Evolutionary conservation across 2,888 invertebrate genomes (phyloP), one percentile per base, ranked within the genome.

Genomic region (Metellina segmentata): DNA sequence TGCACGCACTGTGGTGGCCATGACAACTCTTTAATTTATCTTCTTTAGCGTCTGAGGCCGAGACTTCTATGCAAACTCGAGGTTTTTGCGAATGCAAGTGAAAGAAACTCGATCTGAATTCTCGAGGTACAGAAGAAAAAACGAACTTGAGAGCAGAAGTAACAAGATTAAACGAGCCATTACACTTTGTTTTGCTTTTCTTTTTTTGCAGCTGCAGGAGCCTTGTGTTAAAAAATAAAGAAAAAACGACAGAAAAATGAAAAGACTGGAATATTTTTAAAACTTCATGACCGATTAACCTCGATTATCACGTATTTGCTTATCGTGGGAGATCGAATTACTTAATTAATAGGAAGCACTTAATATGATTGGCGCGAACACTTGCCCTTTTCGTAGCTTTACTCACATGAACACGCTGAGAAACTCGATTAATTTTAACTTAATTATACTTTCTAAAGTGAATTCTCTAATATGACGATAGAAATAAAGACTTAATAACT

Each of bases 281-380:
- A 61, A 61, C 61, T 61, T 61, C 61, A 61, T 61, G 61, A 61
- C 61, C 61, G 61, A 61, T 61, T 61, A 61, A 61, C 61, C 61
- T 11, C 61, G 61, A 61, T 61, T 61, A 61, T 61, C 61, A 61
- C 61, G 61, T 61, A 9, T 61, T 61, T 61, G 61, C 16, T 61
- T 61, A 61, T 61, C 16, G 61, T 61, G 61, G 61, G 61, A 16
- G 61, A 61, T 61, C 61, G 16, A 61, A 61, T 61, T 61, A 61
- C 61, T 61, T 61, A 61, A 61, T 61, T 61, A 61, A 16, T 6
- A 61, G 61, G 61, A 4, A 5, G 61, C 11, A 61, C 61, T 61
- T 34, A 34, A 11, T 61, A 61, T 61, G 11, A 61, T 8, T 34
- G 34, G 34, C 34, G 61, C 16, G 61, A 61, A 61, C 6, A 8